Evolutionary conservation across 2,797 vertebrate genomes (phyloP).

Genomic region (Zalophus californianus): DNA sequence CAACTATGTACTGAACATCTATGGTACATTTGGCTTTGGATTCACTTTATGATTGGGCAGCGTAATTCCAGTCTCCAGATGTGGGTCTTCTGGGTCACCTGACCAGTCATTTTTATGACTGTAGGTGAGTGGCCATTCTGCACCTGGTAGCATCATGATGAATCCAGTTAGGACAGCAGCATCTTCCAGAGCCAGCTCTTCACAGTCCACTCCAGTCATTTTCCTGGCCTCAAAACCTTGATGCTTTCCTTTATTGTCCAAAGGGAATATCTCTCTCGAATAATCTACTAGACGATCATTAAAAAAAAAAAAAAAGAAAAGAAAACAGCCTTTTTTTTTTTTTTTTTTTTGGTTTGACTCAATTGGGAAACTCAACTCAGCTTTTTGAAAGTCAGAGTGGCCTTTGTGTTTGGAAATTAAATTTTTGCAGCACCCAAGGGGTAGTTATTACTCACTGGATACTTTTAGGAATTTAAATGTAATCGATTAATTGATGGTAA

Average conservation of each 20-base stretch:
- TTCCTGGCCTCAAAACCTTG: background rate
- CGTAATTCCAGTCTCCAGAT: background rate
- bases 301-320: background rate
- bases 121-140: background rate
- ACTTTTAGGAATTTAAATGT: conserved; percentile 87
- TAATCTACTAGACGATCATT: background rate
- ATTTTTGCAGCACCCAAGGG: conserved; percentile 78
- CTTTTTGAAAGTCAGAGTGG: conserved; percentile 82
- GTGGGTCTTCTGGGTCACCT: background rate
- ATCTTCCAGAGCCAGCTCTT: background rate
- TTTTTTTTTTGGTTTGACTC: conserved; percentile 76
- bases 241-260: background rate
- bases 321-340: background rate
- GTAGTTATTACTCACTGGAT: conserved; percentile 82
- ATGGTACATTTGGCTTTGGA: too few relatives aligned
- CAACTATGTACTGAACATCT: background rate
- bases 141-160: background rate
- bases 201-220: background rate
- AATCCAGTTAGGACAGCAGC: background rate
- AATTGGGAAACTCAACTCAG: conserved; percentile 77
- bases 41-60: too few relatives aligned
- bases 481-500: conserved; percentile 89
- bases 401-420: conserved; percentile 85
- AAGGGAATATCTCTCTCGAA: background rate
- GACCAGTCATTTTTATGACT: background rate